These are phyloP conservation scores for Pseudachorutes palmiensis DNA, from an alignment of 1,140 invertebrate genomes.

Conservation along the genomic window DNA sequence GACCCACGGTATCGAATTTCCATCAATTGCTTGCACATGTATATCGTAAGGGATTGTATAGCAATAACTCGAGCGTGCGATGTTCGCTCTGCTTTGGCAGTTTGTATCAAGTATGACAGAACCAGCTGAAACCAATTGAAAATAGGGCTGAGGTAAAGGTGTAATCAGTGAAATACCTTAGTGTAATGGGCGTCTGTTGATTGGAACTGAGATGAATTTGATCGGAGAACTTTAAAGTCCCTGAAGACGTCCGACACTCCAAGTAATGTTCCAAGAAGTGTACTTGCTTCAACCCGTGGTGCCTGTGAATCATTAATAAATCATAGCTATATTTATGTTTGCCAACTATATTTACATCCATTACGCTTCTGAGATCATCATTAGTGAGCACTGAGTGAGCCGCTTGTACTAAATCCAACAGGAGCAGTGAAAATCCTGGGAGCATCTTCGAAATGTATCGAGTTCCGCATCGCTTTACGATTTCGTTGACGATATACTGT, in stretches of 20 bases:
- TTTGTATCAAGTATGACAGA: conserved; percentile 72
- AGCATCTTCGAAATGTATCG: conserved; percentile 77
- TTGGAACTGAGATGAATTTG: conserved; percentile 57
- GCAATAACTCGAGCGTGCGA: conserved; percentile 82
- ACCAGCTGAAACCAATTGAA: conserved; percentile 46
- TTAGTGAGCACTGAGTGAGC: conserved; percentile 75
- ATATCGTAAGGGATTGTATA: conserved; percentile 77
- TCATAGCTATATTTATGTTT: not conserved
- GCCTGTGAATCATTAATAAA: conserved; percentile 4
- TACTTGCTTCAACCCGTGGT: conserved; percentile 63
- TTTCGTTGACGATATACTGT: conserved; percentile 55
- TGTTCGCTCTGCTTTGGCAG: conserved; percentile 77
- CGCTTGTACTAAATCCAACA: conserved; percentile 83
- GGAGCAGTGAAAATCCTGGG: conserved; percentile 75
- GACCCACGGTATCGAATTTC: conserved; percentile 21
- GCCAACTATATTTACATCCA: conserved; percentile 28
- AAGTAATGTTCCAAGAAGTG: conserved; percentile 76
- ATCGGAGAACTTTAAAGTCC: conserved; percentile 72
- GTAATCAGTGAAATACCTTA: conserved; percentile 19
- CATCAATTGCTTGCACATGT: conserved; percentile 65
- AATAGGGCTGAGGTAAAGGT: too few relatives aligned
- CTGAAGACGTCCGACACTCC: conserved; percentile 67
- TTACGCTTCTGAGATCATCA: conserved; percentile 64
- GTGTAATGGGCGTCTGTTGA: conserved; percentile 56
- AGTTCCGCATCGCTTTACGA: conserved; percentile 65